Base-by-base conservation (phyloP, 2,797 vertebrate species). In the Falco berigora region DNA sequence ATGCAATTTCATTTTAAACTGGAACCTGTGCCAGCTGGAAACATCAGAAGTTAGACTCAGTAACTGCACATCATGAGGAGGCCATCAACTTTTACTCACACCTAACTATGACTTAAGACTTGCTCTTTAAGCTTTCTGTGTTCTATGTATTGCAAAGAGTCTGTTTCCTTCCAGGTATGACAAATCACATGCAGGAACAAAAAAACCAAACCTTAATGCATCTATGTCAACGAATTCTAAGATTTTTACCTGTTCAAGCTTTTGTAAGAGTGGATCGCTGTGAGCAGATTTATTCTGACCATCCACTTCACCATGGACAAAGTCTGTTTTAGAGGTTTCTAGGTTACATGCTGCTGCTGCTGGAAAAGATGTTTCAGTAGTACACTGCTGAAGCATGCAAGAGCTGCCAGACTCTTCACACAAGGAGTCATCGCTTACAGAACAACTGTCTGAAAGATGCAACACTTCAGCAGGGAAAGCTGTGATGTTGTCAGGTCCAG, bases 231-330 rank as follows among this genome's bases (percentile, higher is more conserved):
- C 28, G 22, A 69, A 40, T 50, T 80, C 55, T 44, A 64, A 19
- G 50, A 34, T 5, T 74, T 64, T 77, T 97, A 99, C 99, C 98
- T 99, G 98, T 72, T 99, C 98, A 19, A 99, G 98, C 91, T 98
- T 99, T 92, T 98, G 97, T 74, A 97, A 96, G 78, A 99, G 97
- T 12, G 98, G 97, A 71, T 98, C 96, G 9, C 97, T 97, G 67
- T 94, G 94, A 84, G 46, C 28, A 4, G 69, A 80, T 85, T 98
- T 97, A 85, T 95, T 97, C 74, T 80, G 83, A 71, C 91, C 81
- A 79, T 71, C 86, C 17, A 22, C 53, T 89, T 94, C 83, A 91
- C 76, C 80, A 34, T 3, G 59, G 38, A 72, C 44, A 47, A 84
- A 49, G 69, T 92, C 94, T 91, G 69, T 36, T 93, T 94, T 94